phyloP scores from a whole-genome alignment of 1,140 invertebrate genomes.

The Ridgeia piscesae region DNA sequence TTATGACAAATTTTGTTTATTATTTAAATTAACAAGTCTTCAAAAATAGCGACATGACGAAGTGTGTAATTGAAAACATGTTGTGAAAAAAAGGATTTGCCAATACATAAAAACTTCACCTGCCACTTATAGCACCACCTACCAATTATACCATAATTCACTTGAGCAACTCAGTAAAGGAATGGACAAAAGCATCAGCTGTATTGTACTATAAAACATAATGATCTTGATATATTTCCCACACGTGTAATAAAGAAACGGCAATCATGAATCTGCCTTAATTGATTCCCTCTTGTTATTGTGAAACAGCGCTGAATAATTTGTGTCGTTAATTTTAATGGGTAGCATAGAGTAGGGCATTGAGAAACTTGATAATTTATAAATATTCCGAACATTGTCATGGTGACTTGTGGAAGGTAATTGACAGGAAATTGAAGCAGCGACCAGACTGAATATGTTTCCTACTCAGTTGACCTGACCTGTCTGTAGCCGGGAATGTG shows the following conservation, averaged over 20 bases:
- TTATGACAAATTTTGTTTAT: not conserved
- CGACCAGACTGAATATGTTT: not conserved
- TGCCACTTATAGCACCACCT: not conserved
- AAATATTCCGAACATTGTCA: not conserved
- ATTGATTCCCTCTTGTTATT: not conserved
- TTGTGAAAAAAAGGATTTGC: not conserved
- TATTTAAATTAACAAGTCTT: not conserved
- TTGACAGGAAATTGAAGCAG: not conserved
- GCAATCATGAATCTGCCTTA: not conserved
- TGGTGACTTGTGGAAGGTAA: not conserved
- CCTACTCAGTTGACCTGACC: not conserved
- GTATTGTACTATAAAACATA: not conserved
- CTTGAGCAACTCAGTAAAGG: not conserved
- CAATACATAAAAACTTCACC: not conserved
- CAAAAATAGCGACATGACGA: not conserved
- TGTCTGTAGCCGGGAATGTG: not conserved
- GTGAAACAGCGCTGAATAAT: not conserved
- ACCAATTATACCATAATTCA: not conserved
- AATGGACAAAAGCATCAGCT: not conserved
- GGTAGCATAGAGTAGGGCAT: not conserved
- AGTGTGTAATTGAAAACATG: not conserved
- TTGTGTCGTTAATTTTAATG: not conserved
- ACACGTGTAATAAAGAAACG: not conserved
- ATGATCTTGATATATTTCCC: not conserved
- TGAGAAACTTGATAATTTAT: not conserved